Conservation (phyloP, 2,113 vertebrate genomes). For the Oceanodroma tethys region DNA sequence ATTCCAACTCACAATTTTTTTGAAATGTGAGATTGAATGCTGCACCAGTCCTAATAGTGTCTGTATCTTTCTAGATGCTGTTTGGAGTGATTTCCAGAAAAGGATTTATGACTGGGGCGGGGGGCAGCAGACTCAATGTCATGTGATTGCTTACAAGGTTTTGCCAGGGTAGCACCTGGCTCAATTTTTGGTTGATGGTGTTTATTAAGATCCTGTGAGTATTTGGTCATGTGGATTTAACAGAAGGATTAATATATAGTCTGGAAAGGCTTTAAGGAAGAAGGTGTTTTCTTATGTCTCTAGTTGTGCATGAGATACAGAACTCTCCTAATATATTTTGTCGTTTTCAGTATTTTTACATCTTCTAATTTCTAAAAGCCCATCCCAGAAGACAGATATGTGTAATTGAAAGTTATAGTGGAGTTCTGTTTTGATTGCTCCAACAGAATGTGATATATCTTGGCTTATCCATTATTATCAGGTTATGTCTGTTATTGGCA, state of each 20-base stretch:
- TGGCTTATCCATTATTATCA: not conserved
- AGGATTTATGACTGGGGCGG: rapidly evolving
- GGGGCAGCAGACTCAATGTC: not conserved
- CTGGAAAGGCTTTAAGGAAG: not conserved
- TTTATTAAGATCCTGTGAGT: not conserved
- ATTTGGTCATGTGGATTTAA: not conserved
- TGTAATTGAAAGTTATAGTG: not conserved
- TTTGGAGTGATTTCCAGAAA: not conserved
- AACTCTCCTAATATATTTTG: not conserved
- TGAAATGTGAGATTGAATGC: not conserved
- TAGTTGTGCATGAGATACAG: not conserved
- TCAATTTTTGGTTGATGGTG: not conserved
- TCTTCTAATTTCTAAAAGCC: not conserved
- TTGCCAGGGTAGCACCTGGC: not conserved
- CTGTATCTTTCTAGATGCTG: not conserved
- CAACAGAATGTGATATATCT: not conserved
- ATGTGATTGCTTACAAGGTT: not conserved
- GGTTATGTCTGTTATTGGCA: not conserved
- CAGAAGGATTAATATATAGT: not conserved
- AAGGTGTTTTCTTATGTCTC: not conserved
- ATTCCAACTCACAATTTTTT: not conserved
- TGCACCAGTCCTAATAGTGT: not conserved
- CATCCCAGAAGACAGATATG: not conserved
- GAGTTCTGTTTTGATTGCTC: not conserved
- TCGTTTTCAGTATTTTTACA: not conserved